Evolutionary conservation across 2,797 vertebrate genomes (phyloP).

Genomic region (Mareca penelope): DNA sequence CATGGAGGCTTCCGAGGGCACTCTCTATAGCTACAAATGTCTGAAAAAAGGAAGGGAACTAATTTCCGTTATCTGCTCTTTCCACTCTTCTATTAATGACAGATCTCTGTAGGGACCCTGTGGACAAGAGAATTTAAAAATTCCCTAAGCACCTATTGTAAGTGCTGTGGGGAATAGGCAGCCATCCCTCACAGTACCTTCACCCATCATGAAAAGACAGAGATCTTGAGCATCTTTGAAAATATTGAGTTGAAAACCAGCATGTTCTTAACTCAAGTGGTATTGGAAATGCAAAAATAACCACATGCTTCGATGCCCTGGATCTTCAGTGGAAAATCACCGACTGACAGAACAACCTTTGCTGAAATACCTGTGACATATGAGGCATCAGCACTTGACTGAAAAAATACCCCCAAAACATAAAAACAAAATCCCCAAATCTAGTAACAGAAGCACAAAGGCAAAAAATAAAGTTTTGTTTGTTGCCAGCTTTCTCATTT

Average conservation of each 20-base stretch:
- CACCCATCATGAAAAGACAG: not conserved
- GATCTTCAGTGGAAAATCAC: not conserved
- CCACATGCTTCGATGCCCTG: rapidly evolving
- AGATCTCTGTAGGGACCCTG: not conserved
- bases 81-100: not conserved
- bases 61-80: not conserved
- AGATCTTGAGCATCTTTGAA: not conserved
- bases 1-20: not conserved
- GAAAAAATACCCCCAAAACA: not conserved
- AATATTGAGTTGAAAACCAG: not conserved
- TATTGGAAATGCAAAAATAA: not conserved
- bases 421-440: not conserved
- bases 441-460: not conserved
- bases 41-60: not conserved
- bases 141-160: not conserved
- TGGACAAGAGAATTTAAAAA: not conserved
- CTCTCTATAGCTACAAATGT: not conserved
- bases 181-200: not conserved
- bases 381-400: not conserved
- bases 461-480: not conserved
- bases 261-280: not conserved
- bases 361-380: not conserved
- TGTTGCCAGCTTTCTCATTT: not conserved
- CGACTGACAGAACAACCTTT: not conserved
- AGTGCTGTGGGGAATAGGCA: not conserved